Evolutionary conservation across 1,140 invertebrate genomes (phyloP), one percentile per base, ranked within the genome.

Genomic region (Phocides pigmalion): DNA sequence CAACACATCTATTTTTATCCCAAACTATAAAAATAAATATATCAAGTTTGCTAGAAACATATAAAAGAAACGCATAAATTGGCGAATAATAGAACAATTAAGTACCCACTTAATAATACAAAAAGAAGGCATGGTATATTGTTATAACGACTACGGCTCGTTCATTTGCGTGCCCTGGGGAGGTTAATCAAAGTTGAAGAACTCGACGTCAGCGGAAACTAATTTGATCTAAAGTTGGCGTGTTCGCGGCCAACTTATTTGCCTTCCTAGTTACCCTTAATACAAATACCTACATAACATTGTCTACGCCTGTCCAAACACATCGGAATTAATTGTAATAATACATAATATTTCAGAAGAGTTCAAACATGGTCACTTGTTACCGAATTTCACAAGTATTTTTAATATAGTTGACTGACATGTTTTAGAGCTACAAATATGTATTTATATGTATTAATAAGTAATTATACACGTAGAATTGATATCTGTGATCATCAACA

Each of bases 211-310:
- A 84, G 72, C 74, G 67, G 53, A 72, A 85, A 82, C 79, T 87
- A 81, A 87, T 85, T 87, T 79, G 74, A 87, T 87, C 70, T 70
- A 76, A 89, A 87, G 71, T 89, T 84, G 70, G 68, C 67, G 70
- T 68, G 72, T 75, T 65, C 76, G 65, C 65, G 70, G 68, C 70
- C 67, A 72, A 79, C 50, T 77, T 81, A 81, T 85, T 86, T 82
- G 75, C 72, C 61, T 63, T 72, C 72, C 65, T 71, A 86, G 81
- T 83, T 81, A 81, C 76, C 66, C 68, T 76, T 77, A 81, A 81
- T 65, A 66, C 72, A 76, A 81, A n/a, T n/a, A n/a, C n/a, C n/a
- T 76, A 68, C 78, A 81, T 72, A 76, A 74, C 68, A 66, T 75
- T 16, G 39, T 17, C n/a, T 41, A n/a, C n/a, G n/a, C n/a, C n/a